Percentiles rank a stretch among this genome's conserved stretches.
These are phyloP conservation scores for Ophion obscuratus DNA, from an alignment of 2,888 invertebrate species.

Conservation along the genomic window DNA sequence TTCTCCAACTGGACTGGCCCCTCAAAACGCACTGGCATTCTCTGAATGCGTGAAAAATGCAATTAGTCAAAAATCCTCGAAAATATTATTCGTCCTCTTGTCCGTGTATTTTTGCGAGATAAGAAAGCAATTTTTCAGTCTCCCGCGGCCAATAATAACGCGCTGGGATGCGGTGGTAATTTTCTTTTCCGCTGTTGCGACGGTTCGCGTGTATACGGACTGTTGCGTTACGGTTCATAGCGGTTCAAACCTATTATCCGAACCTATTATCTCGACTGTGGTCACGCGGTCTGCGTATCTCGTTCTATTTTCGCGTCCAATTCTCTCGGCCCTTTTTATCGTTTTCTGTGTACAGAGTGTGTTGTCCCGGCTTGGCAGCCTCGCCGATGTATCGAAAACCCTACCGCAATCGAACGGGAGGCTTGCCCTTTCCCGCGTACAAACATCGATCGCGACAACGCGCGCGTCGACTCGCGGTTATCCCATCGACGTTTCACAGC, in stretches of 20 bases:
- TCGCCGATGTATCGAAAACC: slow-evolving; percentile 27
- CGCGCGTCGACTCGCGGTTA: not conserved
- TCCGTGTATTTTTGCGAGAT: too few species aligned
- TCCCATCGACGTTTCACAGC: slow-evolving; percentile 20
- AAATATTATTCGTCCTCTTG: too few species aligned
- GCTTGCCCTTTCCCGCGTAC: slow-evolving; percentile 32
- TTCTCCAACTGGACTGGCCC: too few species aligned
- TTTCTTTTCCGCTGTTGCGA: too few species aligned
- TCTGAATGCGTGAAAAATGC: too few species aligned
- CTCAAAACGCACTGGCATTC: too few species aligned
- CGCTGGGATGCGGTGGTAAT: too few species aligned
- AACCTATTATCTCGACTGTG: slow-evolving; percentile 60
- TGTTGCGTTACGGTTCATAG: slow-evolving; percentile 35
- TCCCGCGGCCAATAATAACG: not conserved
- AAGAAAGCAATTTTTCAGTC: slow-evolving; percentile 26
- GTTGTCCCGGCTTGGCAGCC: slow-evolving; percentile 41
- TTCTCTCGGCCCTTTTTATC: slow-evolving; percentile 49
- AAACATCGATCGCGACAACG: slow-evolving; percentile 44
- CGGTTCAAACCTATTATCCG: slow-evolving; percentile 61
- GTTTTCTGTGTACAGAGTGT: slow-evolving; percentile 24
- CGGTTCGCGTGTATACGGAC: not conserved
- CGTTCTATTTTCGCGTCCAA: slow-evolving; percentile 55
- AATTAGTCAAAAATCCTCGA: too few species aligned
- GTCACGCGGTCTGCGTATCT: slow-evolving; percentile 53
- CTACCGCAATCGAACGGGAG: slow-evolving; percentile 43